These are phyloP conservation scores for Gallinago stenura DNA, from an alignment of 2,797 vertebrate species.

Conservation along the genomic window DNA sequence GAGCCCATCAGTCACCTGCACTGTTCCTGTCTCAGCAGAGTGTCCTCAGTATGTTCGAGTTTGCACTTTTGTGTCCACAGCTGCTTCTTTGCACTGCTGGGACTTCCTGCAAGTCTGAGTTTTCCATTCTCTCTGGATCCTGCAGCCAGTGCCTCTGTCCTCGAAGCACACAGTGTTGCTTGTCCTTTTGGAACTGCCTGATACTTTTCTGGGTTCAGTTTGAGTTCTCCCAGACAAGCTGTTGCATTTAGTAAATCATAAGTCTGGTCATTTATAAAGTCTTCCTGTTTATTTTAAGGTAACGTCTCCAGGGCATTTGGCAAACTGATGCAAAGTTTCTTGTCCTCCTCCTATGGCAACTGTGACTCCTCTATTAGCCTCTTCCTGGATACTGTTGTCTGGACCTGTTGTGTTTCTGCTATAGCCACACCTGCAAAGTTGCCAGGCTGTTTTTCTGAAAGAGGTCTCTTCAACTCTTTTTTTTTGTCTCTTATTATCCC, in stretches of 20 bases:
- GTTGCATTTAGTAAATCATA: not conserved
- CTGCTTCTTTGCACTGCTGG: not conserved
- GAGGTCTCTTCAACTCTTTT: not conserved
- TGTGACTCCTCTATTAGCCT: not conserved
- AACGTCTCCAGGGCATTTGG: conserved; percentile 12
- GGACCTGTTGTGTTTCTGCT: not conserved
- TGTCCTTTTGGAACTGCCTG: not conserved
- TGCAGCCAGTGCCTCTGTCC: not conserved
- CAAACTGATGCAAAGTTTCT: not conserved
- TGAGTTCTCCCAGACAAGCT: not conserved
- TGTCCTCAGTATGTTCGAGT: not conserved
- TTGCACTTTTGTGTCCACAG: not conserved
- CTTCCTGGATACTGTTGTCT: not conserved
- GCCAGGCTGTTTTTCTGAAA: not conserved
- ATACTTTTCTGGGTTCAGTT: not conserved
- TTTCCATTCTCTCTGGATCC: not conserved
- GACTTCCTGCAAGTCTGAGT: not conserved
- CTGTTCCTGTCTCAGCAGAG: not conserved
- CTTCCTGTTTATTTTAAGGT: conserved; percentile 16
- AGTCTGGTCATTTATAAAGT: not conserved
- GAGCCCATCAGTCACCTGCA: not conserved
- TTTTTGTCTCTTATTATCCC: not conserved
- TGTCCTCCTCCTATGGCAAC: not conserved
- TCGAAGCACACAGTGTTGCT: not conserved
- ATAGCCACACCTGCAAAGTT: not conserved